These are phyloP conservation scores for Atherinomorus stipes DNA, from an alignment of 2,113 vertebrate species.

Conservation along the genomic window DNA sequence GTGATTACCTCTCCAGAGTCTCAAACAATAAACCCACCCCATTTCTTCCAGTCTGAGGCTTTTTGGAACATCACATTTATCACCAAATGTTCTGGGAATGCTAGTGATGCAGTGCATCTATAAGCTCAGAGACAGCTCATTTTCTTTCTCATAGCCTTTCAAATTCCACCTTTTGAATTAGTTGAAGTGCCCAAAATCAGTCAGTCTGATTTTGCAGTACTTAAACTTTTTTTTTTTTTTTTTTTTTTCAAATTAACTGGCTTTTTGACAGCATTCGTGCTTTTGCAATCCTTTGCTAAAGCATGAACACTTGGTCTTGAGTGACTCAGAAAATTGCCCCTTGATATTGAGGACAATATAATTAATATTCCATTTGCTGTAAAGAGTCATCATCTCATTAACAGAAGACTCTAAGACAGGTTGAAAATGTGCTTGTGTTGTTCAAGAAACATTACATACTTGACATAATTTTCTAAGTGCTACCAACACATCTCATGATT, in stretches of 20 bases:
- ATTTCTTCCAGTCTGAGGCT: constrained; percentile 45
- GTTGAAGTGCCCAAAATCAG: background rate
- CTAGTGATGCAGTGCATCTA: constrained; percentile 22
- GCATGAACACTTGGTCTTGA: background rate
- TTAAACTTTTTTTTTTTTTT: background rate
- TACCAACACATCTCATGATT: background rate
- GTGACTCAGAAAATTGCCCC: constrained; percentile 13
- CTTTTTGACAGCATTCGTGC: background rate
- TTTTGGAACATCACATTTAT: constrained; percentile 69
- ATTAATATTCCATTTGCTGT: constrained; percentile 45
- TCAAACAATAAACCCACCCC: constrained; percentile 56
- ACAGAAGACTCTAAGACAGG: constrained; percentile 28
- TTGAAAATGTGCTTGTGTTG: constrained; percentile 29
- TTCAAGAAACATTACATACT: constrained; percentile 45
- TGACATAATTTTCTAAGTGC: constrained; percentile 43
- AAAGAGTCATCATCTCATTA: constrained; percentile 43
- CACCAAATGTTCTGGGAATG: constrained; percentile 64
- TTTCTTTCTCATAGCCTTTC: constrained; percentile 12
- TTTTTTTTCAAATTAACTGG: no score
- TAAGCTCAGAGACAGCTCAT: constrained; percentile 13
- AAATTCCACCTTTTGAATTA: constrained; percentile 6
- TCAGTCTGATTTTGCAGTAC: no score
- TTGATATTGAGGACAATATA: constrained; percentile 25
- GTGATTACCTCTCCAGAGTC: constrained; percentile 44
- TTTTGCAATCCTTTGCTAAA: constrained; percentile 8